Percentiles rank a stretch among this genome's conserved stretches.
Conservation (phyloP, 2,797 vertebrate species). For the Pangasius mekongensis region DNA sequence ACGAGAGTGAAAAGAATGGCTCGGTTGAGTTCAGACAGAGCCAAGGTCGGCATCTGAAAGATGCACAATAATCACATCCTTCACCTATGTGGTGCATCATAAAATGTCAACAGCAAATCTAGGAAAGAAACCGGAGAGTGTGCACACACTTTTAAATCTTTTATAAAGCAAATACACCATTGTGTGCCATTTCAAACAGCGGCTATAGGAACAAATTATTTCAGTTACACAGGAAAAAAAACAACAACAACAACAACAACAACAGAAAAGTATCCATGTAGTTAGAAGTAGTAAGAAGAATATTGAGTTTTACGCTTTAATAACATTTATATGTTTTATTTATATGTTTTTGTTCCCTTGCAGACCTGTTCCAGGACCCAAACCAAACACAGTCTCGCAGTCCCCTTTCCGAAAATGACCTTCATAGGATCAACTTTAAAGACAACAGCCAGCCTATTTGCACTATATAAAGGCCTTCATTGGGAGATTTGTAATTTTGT, state of each 20-base stretch:
- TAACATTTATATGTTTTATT: background rate
- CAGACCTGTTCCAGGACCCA: slow-evolving; percentile 80
- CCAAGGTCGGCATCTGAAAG: slow-evolving; percentile 24
- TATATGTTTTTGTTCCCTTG: slow-evolving; percentile 30
- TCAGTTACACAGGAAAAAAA: background rate
- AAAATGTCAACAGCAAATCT: slow-evolving; percentile 23
- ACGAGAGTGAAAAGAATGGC: slow-evolving; percentile 18
- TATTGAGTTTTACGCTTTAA: background rate
- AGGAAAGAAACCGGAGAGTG: background rate
- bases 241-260: background rate
- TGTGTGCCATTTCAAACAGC: background rate
- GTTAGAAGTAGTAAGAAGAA: background rate
- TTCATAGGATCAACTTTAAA: slow-evolving; percentile 51
- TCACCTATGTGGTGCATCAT: slow-evolving; percentile 16
- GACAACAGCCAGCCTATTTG: slow-evolving; percentile 75
- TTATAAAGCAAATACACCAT: slow-evolving; percentile 13
- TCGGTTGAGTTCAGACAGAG: background rate
- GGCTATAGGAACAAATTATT: background rate
- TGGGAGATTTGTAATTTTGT: slow-evolving; percentile 54
- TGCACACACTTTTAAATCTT: slow-evolving; percentile 13
- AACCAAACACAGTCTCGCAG: slow-evolving; percentile 73
- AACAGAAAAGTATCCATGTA: background rate
- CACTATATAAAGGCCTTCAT: slow-evolving; percentile 75
- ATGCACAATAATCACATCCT: slow-evolving; percentile 28
- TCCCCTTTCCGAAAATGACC: slow-evolving; percentile 80